Conservation (phyloP, 2,797 vertebrate species). For the Sternotherus odoratus region DNA sequence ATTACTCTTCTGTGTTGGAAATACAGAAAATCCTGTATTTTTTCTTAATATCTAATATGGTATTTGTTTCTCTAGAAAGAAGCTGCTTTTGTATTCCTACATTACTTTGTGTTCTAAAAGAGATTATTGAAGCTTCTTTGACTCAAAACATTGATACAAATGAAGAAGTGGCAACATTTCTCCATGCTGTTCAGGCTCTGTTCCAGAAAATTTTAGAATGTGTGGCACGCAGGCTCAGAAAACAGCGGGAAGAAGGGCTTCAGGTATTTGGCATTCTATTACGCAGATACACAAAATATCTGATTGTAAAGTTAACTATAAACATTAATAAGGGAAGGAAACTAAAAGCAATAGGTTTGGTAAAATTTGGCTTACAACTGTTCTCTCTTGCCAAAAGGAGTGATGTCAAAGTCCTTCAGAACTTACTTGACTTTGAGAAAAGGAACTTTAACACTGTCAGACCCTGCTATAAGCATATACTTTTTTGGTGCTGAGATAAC, state of each 20-base stretch:
- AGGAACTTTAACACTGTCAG: not conserved
- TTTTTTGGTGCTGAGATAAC: not conserved
- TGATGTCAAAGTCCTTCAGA: not conserved
- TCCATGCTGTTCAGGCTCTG: constrained; percentile 85
- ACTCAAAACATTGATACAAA: constrained; percentile 65
- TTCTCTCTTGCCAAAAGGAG: not conserved
- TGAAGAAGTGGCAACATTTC: constrained; percentile 70
- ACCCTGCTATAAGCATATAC: too few relatives aligned
- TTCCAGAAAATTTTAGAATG: constrained; percentile 93
- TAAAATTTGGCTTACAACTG: not conserved
- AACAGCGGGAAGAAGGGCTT: constrained; percentile 85
- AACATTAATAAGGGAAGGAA: not conserved
- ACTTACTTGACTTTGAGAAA: not conserved
- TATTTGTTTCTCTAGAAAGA: constrained; percentile 80
- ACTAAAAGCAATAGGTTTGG: not conserved
- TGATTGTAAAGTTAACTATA: not conserved
- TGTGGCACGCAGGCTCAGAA: constrained; percentile 82
- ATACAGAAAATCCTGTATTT: not conserved
- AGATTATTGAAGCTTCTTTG: constrained; percentile 81
- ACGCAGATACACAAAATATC: not conserved
- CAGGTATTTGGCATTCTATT: constrained; percentile 78
- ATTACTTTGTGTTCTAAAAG: constrained; percentile 86
- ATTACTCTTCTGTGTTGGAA: not conserved
- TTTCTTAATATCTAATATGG: accelerated
- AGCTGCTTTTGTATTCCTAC: constrained; percentile 85